These are phyloP conservation scores for Drosophila mojavensis DNA, from an alignment of 1,140 invertebrate genomes.

Conservation along the genomic window DNA sequence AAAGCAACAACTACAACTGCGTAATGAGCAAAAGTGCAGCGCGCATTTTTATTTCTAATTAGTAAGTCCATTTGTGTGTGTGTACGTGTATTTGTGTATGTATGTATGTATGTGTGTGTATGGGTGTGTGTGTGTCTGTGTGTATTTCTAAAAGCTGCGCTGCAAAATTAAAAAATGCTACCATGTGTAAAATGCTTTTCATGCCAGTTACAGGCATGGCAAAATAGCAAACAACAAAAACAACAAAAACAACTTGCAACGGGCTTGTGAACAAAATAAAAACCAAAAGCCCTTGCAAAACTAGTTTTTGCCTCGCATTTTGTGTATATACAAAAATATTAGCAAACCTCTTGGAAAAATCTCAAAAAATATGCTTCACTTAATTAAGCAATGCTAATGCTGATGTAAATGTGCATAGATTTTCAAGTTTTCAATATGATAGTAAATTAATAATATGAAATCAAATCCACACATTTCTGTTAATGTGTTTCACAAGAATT, in stretches of 20 bases:
- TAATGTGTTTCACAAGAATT: too few relatives aligned
- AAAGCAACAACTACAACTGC: constrained; percentile 15
- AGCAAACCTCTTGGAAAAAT: constrained; percentile 11
- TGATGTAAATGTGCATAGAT: neutral
- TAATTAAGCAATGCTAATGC: constrained; percentile 1
- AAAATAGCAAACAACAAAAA: constrained; percentile 28
- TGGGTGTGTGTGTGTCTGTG: constrained; percentile 23
- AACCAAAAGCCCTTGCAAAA: constrained; percentile 16
- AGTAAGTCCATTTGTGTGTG: constrained; percentile 64
- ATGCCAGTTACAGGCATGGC: constrained; percentile 62
- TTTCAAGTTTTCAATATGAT: neutral
- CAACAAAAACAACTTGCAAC: constrained; percentile 32
- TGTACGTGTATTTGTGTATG: neutral
- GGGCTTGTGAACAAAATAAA: constrained; percentile 34
- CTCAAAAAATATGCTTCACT: neutral
- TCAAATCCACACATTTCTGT: too few relatives aligned
- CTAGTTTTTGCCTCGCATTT: constrained; percentile 30
- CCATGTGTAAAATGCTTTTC: constrained; percentile 84
- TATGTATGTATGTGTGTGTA: constrained; percentile 15
- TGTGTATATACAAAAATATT: constrained; percentile 25
- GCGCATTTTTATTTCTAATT: constrained; percentile 82
- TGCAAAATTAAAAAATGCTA: constrained; percentile 83
- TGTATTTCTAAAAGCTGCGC: constrained; percentile 74
- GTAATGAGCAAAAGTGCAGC: constrained; percentile 76
- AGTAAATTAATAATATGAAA: too few relatives aligned